A percentile compares a stretch with the other conserved stretches of the same genome.
Conservation (phyloP, 1,140 invertebrate species). For the Diorhabda elongata region DNA sequence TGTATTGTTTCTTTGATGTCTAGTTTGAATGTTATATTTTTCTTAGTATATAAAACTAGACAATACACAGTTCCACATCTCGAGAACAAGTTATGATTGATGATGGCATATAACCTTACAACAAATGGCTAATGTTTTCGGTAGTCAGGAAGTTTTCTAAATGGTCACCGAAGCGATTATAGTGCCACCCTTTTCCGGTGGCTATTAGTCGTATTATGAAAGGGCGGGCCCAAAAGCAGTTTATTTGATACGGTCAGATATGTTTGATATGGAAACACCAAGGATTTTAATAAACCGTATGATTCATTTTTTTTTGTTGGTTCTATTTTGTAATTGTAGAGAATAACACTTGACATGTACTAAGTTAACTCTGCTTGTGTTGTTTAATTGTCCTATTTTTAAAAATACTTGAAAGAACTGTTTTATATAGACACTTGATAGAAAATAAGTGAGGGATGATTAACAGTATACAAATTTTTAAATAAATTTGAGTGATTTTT, state of each 20-base stretch:
- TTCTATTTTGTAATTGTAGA: too few relatives aligned
- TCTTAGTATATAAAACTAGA: conserved; percentile 9
- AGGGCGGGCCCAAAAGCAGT: conserved; percentile 41
- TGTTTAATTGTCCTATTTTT: too few relatives aligned
- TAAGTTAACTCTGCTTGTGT: too few relatives aligned
- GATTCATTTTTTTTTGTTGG: conserved; percentile 7
- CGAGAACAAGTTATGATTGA: conserved; percentile 44
- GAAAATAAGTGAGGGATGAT: too few relatives aligned
- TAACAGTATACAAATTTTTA: too few relatives aligned
- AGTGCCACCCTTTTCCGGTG: conserved; percentile 43
- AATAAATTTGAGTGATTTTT: too few relatives aligned
- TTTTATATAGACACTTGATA: too few relatives aligned
- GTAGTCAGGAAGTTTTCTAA: conserved; percentile 43
- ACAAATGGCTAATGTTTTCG: conserved; percentile 45
- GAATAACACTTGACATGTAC: too few relatives aligned
- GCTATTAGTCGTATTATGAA: conserved; percentile 44
- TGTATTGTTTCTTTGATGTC: too few relatives aligned
- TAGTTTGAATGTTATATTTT: conserved; percentile 16
- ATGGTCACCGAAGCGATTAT: conserved; percentile 36
- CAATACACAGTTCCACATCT: conserved; percentile 1
- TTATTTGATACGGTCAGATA: conserved; percentile 40
- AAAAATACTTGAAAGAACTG: too few relatives aligned
- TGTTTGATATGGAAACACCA: conserved; percentile 4
- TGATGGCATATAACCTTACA: conserved; percentile 41
- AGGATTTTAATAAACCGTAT: conserved; percentile 14